phyloP scores from a whole-genome alignment of 2,797 vertebrate genomes.

The Anguilla anguilla region DNA sequence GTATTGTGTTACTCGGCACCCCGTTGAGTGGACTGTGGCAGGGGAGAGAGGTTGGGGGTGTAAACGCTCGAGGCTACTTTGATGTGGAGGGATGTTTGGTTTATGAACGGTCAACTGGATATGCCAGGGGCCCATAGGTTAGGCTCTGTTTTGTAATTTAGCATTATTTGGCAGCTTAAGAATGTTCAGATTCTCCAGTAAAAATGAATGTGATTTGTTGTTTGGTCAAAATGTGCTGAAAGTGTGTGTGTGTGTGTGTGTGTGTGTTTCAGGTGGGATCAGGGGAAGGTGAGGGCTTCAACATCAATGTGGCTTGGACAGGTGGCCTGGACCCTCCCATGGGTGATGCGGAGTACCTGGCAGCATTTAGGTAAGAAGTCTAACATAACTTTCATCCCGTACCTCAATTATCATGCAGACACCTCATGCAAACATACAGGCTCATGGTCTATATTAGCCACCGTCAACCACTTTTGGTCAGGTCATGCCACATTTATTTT shows the following conservation, averaged over 20 bases:
- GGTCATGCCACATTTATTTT: not conserved
- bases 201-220: not conserved
- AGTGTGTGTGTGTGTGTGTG: slow-evolving; percentile 14
- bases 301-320: slow-evolving; percentile 88
- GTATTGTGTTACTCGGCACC: not conserved
- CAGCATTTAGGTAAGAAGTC: slow-evolving; percentile 86
- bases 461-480: not conserved
- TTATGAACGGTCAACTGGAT: slow-evolving; percentile 1
- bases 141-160: not conserved
- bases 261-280: slow-evolving; percentile 39
- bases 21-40: slow-evolving; percentile 43
- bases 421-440: not conserved
- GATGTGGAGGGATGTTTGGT: slow-evolving; percentile 43
- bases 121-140: not conserved
- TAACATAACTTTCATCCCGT: not conserved
- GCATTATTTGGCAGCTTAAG: not conserved
- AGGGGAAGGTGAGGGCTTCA: slow-evolving; percentile 76
- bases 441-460: not conserved
- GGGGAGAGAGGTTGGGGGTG: slow-evolving; percentile 42
- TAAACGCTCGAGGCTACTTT: slow-evolving; percentile 55
- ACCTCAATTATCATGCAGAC: not conserved
- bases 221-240: not conserved
- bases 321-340: slow-evolving; percentile 85
- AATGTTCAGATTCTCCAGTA: not conserved
- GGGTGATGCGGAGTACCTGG: slow-evolving; percentile 90